These are phyloP conservation scores for Aphodius sticticus DNA, from an alignment of 2,888 invertebrate genomes.

Conservation along the genomic window DNA sequence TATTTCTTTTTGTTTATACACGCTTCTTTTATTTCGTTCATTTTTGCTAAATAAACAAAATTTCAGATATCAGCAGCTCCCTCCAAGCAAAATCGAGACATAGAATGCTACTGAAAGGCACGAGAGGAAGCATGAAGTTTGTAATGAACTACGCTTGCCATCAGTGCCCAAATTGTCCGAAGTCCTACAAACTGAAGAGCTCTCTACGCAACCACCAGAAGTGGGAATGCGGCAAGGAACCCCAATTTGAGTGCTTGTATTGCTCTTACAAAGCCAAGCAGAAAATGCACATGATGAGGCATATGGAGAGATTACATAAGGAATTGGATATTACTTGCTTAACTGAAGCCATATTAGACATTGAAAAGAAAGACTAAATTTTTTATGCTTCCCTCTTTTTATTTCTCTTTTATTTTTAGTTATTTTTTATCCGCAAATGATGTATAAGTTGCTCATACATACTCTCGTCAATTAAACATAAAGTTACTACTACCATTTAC, in stretches of 20 bases:
- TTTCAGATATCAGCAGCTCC: constrained; percentile 25
- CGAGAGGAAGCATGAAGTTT: not conserved
- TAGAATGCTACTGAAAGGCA: not conserved
- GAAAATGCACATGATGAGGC: constrained; percentile 81
- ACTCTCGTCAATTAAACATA: constrained; percentile 7
- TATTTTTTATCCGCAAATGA: constrained; percentile 11
- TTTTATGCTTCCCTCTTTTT: constrained; percentile 12
- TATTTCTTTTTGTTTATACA: not conserved
- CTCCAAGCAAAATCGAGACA: not conserved
- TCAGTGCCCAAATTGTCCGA: constrained; percentile 41
- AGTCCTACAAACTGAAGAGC: constrained; percentile 43
- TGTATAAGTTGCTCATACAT: constrained; percentile 14
- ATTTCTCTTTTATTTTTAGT: not conserved
- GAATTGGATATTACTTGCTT: constrained; percentile 48
- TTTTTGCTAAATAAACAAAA: constrained; percentile 18
- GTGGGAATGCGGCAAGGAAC: constrained; percentile 76
- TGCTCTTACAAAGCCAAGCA: constrained; percentile 81
- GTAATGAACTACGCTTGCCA: not conserved
- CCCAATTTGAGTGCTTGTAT: constrained; percentile 79
- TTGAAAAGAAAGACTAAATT: constrained; percentile 31
- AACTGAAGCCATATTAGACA: constrained; percentile 34
- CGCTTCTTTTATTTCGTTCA: constrained; percentile 10
- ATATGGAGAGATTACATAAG: constrained; percentile 83
- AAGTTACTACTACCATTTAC: not conserved
- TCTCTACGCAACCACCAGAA: constrained; percentile 45